Conservation (phyloP, 2,888 invertebrate genomes). For the Quadriops clusia region DNA sequence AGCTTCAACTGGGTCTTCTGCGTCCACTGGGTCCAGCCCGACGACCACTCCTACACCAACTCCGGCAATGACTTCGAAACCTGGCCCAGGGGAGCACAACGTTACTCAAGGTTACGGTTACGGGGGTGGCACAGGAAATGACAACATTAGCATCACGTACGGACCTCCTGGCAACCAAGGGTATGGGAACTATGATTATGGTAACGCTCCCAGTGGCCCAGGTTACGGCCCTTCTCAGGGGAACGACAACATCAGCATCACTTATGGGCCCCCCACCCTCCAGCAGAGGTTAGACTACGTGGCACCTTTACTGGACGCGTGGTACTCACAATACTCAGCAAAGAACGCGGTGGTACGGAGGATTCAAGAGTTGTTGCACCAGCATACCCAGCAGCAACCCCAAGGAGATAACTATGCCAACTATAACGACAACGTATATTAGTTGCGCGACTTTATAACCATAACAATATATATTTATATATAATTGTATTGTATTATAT, state of each 20-base stretch:
- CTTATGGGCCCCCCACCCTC: conserved; percentile 26
- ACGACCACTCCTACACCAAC: neutral
- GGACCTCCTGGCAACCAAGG: conserved; percentile 14
- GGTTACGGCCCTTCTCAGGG: conserved; percentile 33
- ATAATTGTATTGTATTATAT: neutral
- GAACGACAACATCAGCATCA: conserved; percentile 31
- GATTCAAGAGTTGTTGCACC: conserved; percentile 18
- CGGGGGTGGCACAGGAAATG: conserved; percentile 9
- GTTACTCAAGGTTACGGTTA: conserved; percentile 10
- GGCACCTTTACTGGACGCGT: conserved; percentile 15
- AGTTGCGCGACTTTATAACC: conserved; percentile 1
- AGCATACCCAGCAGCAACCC: conserved; percentile 15
- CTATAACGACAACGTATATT: conserved; percentile 13
- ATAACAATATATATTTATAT: conserved; percentile 1
- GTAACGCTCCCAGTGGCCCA: conserved; percentile 9
- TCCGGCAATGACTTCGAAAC: too few relatives aligned
- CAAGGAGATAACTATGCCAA: conserved; percentile 13
- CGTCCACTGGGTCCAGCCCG: neutral
- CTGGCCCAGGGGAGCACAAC: conserved; percentile 8
- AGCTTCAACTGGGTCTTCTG: neutral
- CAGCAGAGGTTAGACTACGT: conserved; percentile 9
- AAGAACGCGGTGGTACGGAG: conserved; percentile 16
- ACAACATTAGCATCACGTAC: conserved; percentile 15
- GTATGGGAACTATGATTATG: conserved; percentile 8
- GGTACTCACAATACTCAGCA: conserved; percentile 18